Percentiles rank a stretch among this genome's conserved stretches.
phyloP scores from a whole-genome alignment of 2,888 invertebrate genomes.

The Tortrix viridana region DNA sequence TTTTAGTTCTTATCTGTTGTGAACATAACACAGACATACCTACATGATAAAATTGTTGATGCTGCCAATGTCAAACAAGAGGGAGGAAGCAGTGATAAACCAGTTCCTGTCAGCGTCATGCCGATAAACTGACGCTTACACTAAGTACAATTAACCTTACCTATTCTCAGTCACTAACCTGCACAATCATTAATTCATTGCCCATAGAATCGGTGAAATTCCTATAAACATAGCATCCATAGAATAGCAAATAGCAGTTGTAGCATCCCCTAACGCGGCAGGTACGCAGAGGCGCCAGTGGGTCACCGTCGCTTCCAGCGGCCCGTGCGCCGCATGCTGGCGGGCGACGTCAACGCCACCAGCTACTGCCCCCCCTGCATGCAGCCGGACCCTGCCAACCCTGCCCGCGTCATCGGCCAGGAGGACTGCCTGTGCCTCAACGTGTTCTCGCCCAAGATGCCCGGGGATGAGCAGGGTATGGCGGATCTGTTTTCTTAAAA shows the following conservation, averaged over 20 bases:
- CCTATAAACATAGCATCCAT: too few species aligned
- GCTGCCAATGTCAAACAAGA: conserved; percentile 16
- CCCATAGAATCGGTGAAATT: too few species aligned
- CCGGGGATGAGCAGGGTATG: conserved; percentile 80
- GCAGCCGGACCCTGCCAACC: conserved; percentile 62
- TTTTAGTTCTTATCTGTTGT: not conserved
- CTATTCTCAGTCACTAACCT: not conserved
- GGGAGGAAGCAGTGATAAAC: conserved; percentile 25
- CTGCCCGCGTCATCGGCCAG: conserved; percentile 63
- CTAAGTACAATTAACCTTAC: not conserved
- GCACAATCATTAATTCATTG: too few species aligned
- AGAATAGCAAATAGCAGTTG: too few species aligned
- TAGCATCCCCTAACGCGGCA: conserved; percentile 45
- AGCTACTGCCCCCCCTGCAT: conserved; percentile 68
- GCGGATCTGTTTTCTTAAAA: not conserved
- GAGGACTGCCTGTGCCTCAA: conserved; percentile 91
- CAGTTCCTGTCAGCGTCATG: conserved; percentile 21
- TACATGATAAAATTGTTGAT: conserved; percentile 3
- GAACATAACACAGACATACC: not conserved
- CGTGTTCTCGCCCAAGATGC: conserved; percentile 89
- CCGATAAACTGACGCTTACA: not conserved
- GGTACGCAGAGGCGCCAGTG: conserved; percentile 79
- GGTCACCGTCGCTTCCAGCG: conserved; percentile 73
- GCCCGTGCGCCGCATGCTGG: conserved; percentile 67
- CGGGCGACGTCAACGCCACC: conserved; percentile 67